Evolutionary conservation across 2,113 vertebrate genomes (phyloP).

Genomic region (Oncorhynchus clarkii): DNA sequence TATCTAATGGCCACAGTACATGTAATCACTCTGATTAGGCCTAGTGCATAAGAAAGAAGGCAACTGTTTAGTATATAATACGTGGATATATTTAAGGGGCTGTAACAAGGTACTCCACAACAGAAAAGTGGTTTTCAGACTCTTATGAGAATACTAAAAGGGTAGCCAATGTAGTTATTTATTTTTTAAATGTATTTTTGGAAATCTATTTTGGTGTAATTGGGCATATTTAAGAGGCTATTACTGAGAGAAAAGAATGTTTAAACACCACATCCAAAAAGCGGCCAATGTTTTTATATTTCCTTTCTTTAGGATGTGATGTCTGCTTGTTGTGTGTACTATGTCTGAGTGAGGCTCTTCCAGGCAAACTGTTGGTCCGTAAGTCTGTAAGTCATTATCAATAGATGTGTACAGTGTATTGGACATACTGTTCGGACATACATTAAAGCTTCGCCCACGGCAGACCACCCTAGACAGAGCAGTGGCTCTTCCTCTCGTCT

Average conservation of each 20-base stretch:
- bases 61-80: constrained; percentile 26
- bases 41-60: not conserved
- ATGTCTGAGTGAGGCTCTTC: too few relatives aligned
- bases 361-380: too few relatives aligned
- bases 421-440: constrained; percentile 44
- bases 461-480: constrained; percentile 66
- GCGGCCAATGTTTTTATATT: not conserved
- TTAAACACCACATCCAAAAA: not conserved
- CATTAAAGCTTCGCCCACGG: constrained; percentile 62
- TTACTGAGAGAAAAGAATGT: too few relatives aligned
- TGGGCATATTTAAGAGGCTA: not conserved
- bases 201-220: too few relatives aligned
- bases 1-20: constrained; percentile 32
- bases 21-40: too few relatives aligned
- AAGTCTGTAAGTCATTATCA: constrained; percentile 69
- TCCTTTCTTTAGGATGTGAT: not conserved
- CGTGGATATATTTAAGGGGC: too few relatives aligned
- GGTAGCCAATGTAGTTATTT: too few relatives aligned
- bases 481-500: constrained; percentile 56
- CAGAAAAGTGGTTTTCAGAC: too few relatives aligned
- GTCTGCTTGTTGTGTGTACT: not conserved
- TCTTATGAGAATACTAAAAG: too few relatives aligned
- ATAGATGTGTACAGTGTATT: constrained; percentile 62
- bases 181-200: too few relatives aligned
- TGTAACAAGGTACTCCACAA: too few relatives aligned